Base-by-base conservation (phyloP, 2,113 vertebrate genomes). In the Albula goreensis region DNA sequence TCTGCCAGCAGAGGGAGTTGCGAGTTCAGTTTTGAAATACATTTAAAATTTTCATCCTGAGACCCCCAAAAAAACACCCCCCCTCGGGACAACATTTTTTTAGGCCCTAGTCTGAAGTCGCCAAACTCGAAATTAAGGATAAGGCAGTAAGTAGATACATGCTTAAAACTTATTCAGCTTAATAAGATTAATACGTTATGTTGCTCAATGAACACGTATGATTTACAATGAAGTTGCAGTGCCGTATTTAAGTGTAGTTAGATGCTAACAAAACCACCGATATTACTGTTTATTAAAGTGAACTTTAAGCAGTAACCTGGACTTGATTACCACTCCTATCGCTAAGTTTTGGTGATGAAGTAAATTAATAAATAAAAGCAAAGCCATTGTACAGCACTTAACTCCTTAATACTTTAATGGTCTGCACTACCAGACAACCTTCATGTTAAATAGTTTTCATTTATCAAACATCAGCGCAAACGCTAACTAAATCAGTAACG, bases 1-100 rank as follows among this genome's bases (percentile, higher is more conserved):
- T 63, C 5, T 56, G 83, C 89, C 92, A 87, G 87, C 87, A 88
- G 92, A 90, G 85, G 86, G 90, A 66, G 88, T 78, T 83, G 11
- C 57, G 74, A 49, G 15, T 53, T 74, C 80, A 88, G 53, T 10
- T 90, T 88, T 74, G 70, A 84, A 56, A 15, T n/a, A 50, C 77
- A 51, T 52, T 31, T 41, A 48, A 83, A 50, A 17, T 9, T 56
- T 41, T 41, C 31, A 41, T 41, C 31, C 31, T 41, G 31, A 41
- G 31, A 41, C 31, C 31, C 31, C 31, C 31, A 41, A 41, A 41
- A 41, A 41, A 41, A 66, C 0, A 1, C 1, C 12, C 7, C 3
- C 60, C 19, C 60, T 8, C 6, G 60, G 22, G 60, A 66, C 22
- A 66, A 66, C 60, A n/a, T 3, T 3, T 9, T 74, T n/a, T 74